These are phyloP conservation scores for Rhynchophorus ferrugineus DNA, from an alignment of 1,140 invertebrate species.

Conservation along the genomic window DNA sequence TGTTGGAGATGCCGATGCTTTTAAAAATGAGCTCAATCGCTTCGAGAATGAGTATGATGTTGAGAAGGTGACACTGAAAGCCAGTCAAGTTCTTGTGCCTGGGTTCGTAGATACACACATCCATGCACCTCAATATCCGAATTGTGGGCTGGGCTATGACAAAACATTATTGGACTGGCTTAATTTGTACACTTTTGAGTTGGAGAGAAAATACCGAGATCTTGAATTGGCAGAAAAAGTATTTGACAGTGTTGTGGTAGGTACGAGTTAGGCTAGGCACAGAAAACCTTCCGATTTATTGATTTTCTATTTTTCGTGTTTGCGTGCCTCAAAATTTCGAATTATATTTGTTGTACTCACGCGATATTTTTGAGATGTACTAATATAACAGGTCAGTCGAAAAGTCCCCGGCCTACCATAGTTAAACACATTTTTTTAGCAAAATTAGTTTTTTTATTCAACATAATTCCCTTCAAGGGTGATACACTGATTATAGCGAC, in stretches of 20 bases:
- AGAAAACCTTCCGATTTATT: too few relatives aligned
- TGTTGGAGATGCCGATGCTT: constrained; percentile 11
- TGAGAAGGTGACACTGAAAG: constrained; percentile 36
- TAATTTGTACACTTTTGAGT: constrained; percentile 76
- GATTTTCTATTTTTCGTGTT: too few relatives aligned
- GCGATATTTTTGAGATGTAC: too few relatives aligned
- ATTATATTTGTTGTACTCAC: too few relatives aligned
- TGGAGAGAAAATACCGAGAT: constrained; percentile 68
- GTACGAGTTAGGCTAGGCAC: constrained; percentile 34
- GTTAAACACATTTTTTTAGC: too few relatives aligned
- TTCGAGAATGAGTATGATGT: constrained; percentile 16
- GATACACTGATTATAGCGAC: too few relatives aligned
- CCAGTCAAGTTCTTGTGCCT: constrained; percentile 70
- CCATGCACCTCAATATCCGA: constrained; percentile 82
- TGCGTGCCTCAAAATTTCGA: too few relatives aligned
- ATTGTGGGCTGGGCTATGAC: constrained; percentile 74
- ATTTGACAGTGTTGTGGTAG: constrained; percentile 74
- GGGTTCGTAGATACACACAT: constrained; percentile 85
- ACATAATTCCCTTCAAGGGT: too few relatives aligned
- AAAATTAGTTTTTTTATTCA: too few relatives aligned
- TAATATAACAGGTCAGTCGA: too few relatives aligned
- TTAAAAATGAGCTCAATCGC: constrained; percentile 14
- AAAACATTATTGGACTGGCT: constrained; percentile 76
- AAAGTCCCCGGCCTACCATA: too few relatives aligned
- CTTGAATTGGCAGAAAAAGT: constrained; percentile 59